phyloP scores from a whole-genome alignment of 23 tunicate genomes.

The Phallusia fumigata region DNA sequence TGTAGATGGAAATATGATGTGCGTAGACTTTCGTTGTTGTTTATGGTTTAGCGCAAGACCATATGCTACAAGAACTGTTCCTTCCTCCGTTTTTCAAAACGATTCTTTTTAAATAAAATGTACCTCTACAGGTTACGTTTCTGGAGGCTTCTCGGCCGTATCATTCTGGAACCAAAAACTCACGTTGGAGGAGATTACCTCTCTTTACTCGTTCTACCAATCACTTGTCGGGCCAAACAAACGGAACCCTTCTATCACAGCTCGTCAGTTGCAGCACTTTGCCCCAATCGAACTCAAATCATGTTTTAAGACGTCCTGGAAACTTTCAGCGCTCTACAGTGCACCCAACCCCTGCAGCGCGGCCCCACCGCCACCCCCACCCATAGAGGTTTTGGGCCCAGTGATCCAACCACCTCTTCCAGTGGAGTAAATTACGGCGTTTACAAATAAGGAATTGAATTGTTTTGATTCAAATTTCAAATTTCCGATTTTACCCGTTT shows the following conservation, averaged over 20 bases:
- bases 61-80: no score
- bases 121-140: slow-evolving; percentile 17
- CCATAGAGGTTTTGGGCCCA: neutral
- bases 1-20: no score
- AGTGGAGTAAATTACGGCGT: no score
- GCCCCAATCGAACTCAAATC: slow-evolving; percentile 1
- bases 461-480: no score
- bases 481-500: no score
- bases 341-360: neutral
- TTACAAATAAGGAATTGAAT: no score
- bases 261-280: slow-evolving; percentile 22
- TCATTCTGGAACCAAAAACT: slow-evolving; percentile 15
- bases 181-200: neutral
- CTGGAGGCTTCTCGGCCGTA: slow-evolving; percentile 16
- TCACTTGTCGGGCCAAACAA: neutral
- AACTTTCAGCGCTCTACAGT: neutral
- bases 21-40: no score
- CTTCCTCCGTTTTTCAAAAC: no score
- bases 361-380: neutral
- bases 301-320: neutral
- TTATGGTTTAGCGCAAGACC: no score
- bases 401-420: no score
- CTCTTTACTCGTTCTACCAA: slow-evolving; percentile 12
- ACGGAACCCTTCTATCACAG: neutral
- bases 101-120: no score